Evolutionary conservation across 1,140 invertebrate species (phyloP).

Genomic region (Leptopilina boulardi): DNA sequence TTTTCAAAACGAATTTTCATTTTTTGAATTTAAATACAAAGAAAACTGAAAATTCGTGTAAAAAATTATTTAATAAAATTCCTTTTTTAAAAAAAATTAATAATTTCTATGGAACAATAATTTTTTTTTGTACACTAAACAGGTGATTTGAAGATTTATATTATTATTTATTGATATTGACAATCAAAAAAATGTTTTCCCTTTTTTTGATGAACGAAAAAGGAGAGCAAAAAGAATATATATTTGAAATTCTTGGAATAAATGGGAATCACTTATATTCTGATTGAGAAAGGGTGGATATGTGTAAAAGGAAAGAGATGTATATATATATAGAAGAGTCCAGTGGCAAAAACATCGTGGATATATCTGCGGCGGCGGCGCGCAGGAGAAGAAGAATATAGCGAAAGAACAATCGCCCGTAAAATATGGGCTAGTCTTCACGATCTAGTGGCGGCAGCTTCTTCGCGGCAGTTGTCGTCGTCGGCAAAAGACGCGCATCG

Average conservation of each 20-base stretch:
- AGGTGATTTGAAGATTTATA: too few species aligned
- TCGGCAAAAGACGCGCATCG: slow-evolving; percentile 70
- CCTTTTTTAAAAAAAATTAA: too few species aligned
- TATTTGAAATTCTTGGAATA: background rate
- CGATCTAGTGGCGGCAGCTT: slow-evolving; percentile 68
- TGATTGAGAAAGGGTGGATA: slow-evolving; percentile 30
- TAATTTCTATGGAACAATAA: too few species aligned
- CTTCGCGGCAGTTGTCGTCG: slow-evolving; percentile 63
- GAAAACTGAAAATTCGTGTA: too few species aligned
- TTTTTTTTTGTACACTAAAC: too few species aligned
- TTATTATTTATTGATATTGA: too few species aligned
- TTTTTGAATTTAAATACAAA: too few species aligned
- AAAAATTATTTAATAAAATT: too few species aligned
- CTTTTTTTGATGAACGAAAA: too few species aligned
- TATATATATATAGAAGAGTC: slow-evolving; percentile 54
- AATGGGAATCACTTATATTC: background rate
- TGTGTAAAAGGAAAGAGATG: slow-evolving; percentile 43
- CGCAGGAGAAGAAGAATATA: slow-evolving; percentile 45
- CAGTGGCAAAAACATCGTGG: slow-evolving; percentile 60
- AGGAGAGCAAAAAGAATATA: background rate
- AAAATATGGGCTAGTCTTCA: slow-evolving; percentile 63
- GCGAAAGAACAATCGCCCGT: slow-evolving; percentile 65
- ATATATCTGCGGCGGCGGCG: slow-evolving; percentile 43
- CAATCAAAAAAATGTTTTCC: too few species aligned
- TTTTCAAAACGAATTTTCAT: too few species aligned